Conservation (phyloP, 2,113 vertebrate genomes). For the Takifugu bimaculatus region DNA sequence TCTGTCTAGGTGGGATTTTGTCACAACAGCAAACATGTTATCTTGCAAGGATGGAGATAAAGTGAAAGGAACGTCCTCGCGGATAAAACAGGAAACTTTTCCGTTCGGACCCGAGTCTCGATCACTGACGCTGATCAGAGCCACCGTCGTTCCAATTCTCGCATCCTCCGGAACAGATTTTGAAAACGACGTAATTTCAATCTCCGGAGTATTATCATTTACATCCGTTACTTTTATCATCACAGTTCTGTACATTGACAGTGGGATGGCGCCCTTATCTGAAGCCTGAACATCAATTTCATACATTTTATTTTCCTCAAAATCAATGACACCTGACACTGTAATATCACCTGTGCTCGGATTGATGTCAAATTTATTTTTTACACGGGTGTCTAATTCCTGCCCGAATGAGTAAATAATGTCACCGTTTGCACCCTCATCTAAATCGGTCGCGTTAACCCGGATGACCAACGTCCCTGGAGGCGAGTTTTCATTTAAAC, state of each 20-base stretch:
- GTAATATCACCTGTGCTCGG: constrained; percentile 58
- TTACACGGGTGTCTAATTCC: not conserved
- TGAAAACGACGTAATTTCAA: constrained; percentile 84
- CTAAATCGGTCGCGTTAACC: constrained; percentile 69
- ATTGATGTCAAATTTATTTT: not conserved
- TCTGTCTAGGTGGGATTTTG: constrained; percentile 53
- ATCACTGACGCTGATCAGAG: constrained; percentile 66
- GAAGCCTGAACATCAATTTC: constrained; percentile 68
- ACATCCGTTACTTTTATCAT: constrained; percentile 60
- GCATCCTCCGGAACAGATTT: constrained; percentile 73
- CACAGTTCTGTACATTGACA: constrained; percentile 46
- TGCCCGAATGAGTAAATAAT: constrained; percentile 58
- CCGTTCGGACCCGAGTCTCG: constrained; percentile 67
- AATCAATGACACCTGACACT: constrained; percentile 61
- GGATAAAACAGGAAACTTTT: constrained; percentile 71
- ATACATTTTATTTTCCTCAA: constrained; percentile 54
- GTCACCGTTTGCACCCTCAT: constrained; percentile 64
- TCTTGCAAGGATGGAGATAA: constrained; percentile 65
- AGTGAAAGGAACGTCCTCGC: constrained; percentile 56
- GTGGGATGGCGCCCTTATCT: constrained; percentile 45
- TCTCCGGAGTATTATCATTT: constrained; percentile 82
- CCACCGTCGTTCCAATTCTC: constrained; percentile 57
- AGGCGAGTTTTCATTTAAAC: constrained; percentile 21
- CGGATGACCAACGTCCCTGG: constrained; percentile 24
- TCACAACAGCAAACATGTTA: constrained; percentile 66